Evolutionary conservation across 64 coral and sea anemone genomes (phyloP).

Genomic region (Anthopleura sola): DNA sequence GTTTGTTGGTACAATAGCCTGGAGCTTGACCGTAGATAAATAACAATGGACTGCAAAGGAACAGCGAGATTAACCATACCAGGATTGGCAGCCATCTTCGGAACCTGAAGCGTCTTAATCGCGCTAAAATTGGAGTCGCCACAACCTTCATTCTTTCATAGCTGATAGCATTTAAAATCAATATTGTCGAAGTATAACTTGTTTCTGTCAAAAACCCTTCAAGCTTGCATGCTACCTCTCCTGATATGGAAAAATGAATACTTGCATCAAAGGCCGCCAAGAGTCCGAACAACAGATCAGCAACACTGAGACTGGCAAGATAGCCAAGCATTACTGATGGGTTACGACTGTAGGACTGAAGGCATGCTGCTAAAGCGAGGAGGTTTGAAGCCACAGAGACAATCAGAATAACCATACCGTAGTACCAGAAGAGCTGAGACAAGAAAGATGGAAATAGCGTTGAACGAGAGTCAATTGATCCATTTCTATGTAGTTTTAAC

Average conservation of each 20-base stretch:
- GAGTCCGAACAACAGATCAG: constrained; percentile 65
- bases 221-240: constrained; percentile 68
- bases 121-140: constrained; percentile 60
- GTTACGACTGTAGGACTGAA: constrained; percentile 49
- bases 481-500: neutral
- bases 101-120: neutral
- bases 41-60: constrained; percentile 45
- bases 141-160: constrained; percentile 64
- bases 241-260: constrained; percentile 40
- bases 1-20: constrained; percentile 35
- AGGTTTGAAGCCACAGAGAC: constrained; percentile 47
- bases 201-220: constrained; percentile 74
- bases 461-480: neutral
- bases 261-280: constrained; percentile 53
- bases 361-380: constrained; percentile 68
- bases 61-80: constrained; percentile 50
- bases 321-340: constrained; percentile 56
- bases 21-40: constrained; percentile 32
- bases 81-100: constrained; percentile 18
- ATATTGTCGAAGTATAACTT: constrained; percentile 60
- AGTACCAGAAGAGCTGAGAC: neutral
- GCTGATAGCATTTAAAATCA: constrained; percentile 72
- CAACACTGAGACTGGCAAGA: constrained; percentile 66
- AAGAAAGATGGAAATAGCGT: neutral
- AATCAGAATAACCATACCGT: constrained; percentile 41